Conservation (phyloP, 2,113 vertebrate genomes). For the Poeciliopsis prolifica region DNA sequence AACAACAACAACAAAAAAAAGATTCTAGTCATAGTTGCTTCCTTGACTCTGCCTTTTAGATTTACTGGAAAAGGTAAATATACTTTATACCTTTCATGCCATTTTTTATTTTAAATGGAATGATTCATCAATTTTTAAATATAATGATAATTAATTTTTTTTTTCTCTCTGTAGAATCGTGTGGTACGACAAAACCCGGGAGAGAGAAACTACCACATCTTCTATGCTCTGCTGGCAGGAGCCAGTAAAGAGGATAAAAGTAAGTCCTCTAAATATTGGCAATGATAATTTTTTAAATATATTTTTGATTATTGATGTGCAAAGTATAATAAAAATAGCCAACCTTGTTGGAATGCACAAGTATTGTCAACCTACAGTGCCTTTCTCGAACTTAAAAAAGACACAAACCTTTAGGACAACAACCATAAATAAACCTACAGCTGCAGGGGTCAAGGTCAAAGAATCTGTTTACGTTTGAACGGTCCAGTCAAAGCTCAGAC, state of each 20-base stretch:
- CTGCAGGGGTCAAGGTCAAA: too few species aligned
- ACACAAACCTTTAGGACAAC: too few species aligned
- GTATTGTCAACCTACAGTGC: too few species aligned
- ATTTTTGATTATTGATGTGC: too few species aligned
- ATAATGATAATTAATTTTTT: neutral
- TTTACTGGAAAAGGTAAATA: conserved; percentile 82
- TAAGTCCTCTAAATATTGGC: conserved; percentile 37
- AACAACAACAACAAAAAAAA: neutral
- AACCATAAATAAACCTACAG: too few species aligned
- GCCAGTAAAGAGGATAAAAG: conserved; percentile 83
- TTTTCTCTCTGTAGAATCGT: conserved; percentile 84
- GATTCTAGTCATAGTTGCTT: conserved; percentile 11
- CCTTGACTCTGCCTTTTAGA: conserved; percentile 76
- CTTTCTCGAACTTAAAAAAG: too few species aligned
- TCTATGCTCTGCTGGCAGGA: conserved; percentile 89
- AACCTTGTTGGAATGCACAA: too few species aligned
- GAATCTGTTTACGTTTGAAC: neutral
- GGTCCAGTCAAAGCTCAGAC: neutral
- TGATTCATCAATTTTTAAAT: conserved; percentile 4
- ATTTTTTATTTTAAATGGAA: neutral
- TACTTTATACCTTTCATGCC: neutral
- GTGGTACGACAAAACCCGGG: conserved; percentile 90
- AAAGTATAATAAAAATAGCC: too few species aligned
- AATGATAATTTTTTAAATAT: too few species aligned
- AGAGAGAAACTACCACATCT: conserved; percentile 92